Base-by-base conservation (phyloP, 2,797 vertebrate genomes). In the Hephaestus fuliginosus region DNA sequence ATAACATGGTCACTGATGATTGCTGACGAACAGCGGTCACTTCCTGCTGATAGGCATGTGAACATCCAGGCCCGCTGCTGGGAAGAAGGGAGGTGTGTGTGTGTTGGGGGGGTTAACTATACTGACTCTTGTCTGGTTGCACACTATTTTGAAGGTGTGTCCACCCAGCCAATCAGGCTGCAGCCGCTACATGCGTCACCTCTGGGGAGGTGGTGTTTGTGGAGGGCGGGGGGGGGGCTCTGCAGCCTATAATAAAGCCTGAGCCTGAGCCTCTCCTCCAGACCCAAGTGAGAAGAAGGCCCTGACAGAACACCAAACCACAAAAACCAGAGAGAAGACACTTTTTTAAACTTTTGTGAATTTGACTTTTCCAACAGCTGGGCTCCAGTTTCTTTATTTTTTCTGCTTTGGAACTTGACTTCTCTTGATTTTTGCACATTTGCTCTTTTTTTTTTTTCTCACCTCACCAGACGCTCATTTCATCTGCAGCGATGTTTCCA, bases 401-500 rank as follows among this genome's bases (percentile, higher is more conserved):
- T 48, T 11, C 33, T 5, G 0, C 15, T 78, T 85, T 74, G 72
- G 76, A 81, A 70, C n/a, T 75, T 49, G 18, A 43, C 36, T 63
- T 57, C 22, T 8, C n/a, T 75, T 49, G 18, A 43, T 43, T 63
- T 57, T 25, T 8, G 2, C 46, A 17, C 64, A 30, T 39, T 75
- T 30, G 0, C 3, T 36, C 25, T 33, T 33, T 33, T 33, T 33
- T 33, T 9, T 49, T 69, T 67, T 57, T n/a, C 8, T 49, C 4
- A 15, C 41, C 3, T 44, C 8, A 15, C 36, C 52, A 53, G 5
- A 48, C 15, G 3, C 10, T 28, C 41, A 18, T 36, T 63, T 20
- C 12, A 72, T 11, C 66, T 52, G n/a, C n/a, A 1, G 33, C 12
- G 3, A 96, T 96, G 95, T 92, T 92, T 91, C 93, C 95, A 64